Percentiles rank a stretch among this genome's conserved stretches.
These are phyloP conservation scores for Campoletis sonorensis DNA, from an alignment of 1,140 invertebrate species.

Conservation along the genomic window DNA sequence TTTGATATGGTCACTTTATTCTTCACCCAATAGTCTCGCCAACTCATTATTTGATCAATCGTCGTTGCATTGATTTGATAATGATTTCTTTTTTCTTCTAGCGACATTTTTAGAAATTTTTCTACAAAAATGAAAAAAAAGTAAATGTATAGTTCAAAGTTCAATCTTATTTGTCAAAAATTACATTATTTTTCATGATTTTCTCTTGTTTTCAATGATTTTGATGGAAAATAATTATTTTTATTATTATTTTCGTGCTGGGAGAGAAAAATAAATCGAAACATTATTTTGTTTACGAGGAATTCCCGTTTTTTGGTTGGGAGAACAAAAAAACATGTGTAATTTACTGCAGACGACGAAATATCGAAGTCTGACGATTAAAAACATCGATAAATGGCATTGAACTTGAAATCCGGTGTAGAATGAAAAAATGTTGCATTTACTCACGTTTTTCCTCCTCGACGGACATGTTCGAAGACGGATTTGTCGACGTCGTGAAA, in stretches of 20 bases:
- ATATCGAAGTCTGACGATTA: background rate
- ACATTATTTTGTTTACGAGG: too few species aligned
- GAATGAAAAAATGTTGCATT: background rate
- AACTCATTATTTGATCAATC: constrained; percentile 79
- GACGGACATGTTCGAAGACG: constrained; percentile 34
- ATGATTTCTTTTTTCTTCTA: constrained; percentile 77
- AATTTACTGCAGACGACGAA: too few species aligned
- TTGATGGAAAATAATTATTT: too few species aligned
- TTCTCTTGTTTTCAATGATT: too few species aligned
- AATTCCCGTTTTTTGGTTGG: too few species aligned
- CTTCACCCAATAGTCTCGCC: constrained; percentile 77
- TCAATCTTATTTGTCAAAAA: too few species aligned
- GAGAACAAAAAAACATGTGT: too few species aligned
- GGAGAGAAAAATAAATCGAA: too few species aligned
- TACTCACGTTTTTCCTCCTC: constrained; percentile 47
- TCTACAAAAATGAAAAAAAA: constrained; percentile 60
- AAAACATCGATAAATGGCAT: too few species aligned
- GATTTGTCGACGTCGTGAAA: background rate
- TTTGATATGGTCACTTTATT: constrained; percentile 69
- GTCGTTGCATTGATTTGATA: constrained; percentile 75
- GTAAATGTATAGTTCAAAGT: constrained; percentile 25
- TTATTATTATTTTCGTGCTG: too few species aligned
- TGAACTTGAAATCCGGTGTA: too few species aligned
- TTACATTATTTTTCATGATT: constrained; percentile 29
- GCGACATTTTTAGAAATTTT: constrained; percentile 77